Base-by-base conservation (phyloP, 2,113 vertebrate species). In the Morone saxatilis region DNA sequence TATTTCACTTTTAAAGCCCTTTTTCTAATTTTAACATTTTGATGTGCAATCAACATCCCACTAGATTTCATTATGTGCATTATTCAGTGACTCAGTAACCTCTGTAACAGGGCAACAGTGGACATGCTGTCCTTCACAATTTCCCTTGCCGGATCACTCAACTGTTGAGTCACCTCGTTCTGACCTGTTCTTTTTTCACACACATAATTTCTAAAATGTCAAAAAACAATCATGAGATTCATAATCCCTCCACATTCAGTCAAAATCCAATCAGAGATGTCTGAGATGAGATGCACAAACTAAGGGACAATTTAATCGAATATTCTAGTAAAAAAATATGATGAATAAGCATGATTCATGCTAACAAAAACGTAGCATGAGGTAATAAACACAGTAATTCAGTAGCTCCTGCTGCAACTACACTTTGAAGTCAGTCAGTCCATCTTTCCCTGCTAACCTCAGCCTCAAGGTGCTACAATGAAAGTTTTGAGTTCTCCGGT, bases 371-470 rank as follows among this genome's bases (percentile, higher is more conserved):
- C 13, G 61, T 16, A 8, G 40, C n/a, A 51, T 50, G 7, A 71
- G 45, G 54, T 47, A 75, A 60, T 3, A 9, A 71, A 40, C 6
- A 20, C 4, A 19, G 61, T 71, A 65, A 86, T 74, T 81, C 22
- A 50, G 41, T 31, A 40, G n/a, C 25, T 43, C 17, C 38, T 80
- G 63, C 60, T 50, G 57, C 43, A 70, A 62, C 63, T 70, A 22
- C 17, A 61, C 57, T 60, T 73, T 78, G 36, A 85, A 80, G 31
- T 76, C 61, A 53, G 19, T 59, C 47, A 66, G 67, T 81, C 62
- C 50, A 82, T 87, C 74, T 62, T 25, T 71, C 82, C 66, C 48
- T 25, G 25, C 66, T 76, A 85, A 84, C 65, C 78, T 71, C 67
- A 57, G 72, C 85, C 81, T 86, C 40, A 14, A 76, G 84, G 70